Conservation (phyloP, 2,113 vertebrate species). For the Percopsis transmontana region DNA sequence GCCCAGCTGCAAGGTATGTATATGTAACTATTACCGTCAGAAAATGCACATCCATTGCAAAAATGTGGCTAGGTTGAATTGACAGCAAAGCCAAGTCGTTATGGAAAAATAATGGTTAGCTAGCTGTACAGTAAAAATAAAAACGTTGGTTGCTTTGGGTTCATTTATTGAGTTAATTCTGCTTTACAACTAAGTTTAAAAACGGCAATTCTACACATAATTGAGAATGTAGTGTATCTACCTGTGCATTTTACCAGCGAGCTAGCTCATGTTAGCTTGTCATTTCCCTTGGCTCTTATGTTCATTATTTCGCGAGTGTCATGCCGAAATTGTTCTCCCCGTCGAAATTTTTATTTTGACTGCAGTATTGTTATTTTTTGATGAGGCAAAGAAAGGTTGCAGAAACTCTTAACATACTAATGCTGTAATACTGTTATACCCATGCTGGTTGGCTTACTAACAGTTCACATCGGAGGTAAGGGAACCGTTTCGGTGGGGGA, state of each 20-base stretch:
- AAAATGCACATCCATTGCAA: slow-evolving; percentile 19
- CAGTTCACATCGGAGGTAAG: too few relatives aligned
- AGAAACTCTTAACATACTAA: slow-evolving; percentile 5
- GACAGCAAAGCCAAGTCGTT: slow-evolving; percentile 35
- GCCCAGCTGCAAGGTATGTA: slow-evolving; percentile 88
- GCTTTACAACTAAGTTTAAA: too few relatives aligned
- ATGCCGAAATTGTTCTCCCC: too few relatives aligned
- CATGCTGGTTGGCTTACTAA: too few relatives aligned
- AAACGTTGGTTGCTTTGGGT: background rate
- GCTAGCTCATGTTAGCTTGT: slow-evolving; percentile 61
- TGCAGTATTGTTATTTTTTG: too few relatives aligned
- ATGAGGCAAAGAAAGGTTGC: too few relatives aligned
- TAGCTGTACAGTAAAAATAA: background rate
- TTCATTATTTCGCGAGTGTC: background rate
- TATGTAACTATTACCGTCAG: slow-evolving; percentile 7
- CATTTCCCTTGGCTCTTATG: slow-evolving; percentile 25
- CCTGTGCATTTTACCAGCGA: slow-evolving; percentile 20
- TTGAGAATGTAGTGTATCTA: background rate
- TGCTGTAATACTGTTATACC: background rate
- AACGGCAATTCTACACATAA: too few relatives aligned
- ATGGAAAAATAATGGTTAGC: background rate
- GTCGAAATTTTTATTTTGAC: too few relatives aligned
- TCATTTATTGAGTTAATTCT: too few relatives aligned
- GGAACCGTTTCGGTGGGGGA: too few relatives aligned
- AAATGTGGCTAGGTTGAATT: slow-evolving; percentile 54